Evolutionary conservation across 2,888 invertebrate genomes (phyloP), one percentile per base, ranked within the genome.

Genomic region (Hemithea aestivaria): DNA sequence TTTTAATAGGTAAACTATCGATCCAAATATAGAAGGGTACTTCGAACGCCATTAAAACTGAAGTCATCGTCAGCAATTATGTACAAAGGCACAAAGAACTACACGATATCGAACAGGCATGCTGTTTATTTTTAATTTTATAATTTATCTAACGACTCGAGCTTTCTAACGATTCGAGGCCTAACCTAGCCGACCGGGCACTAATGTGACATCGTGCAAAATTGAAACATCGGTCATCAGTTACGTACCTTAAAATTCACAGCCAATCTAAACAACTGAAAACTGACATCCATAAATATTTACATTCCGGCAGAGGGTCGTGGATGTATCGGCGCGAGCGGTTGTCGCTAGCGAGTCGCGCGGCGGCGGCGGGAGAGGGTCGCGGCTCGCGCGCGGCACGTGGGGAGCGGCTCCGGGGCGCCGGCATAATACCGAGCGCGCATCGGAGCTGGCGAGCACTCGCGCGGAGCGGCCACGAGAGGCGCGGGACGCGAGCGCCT

Each of bases 251-350:
- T 80, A 75, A 84, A 84, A 82, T 82, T 84, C 77, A 85, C 83
- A 83, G 85, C 82, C 83, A 83, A 84, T 84, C 82, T 84, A 84
- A 85, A 84, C 81, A 84, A 84, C 80, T 81, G 80, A 82, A 84
- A 83, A 83, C 81, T 84, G 84, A 82, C 84, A 84, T 84, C 84
- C 83, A 81, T 85, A 85, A 84, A 84, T 85, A 84, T 85, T 85
- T 85, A 85, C 85, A 84, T 83, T 83, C 72, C 74, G 77, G 67
- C 63, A 68, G 74, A 73, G 67, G 78, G 68, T 70, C 69, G 73
- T 70, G 67, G 73, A 68, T 74, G 73, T 67, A 69, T 70, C 69
- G 58, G 45, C 56, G 64, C 58, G 63, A 57, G 62, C 58, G 62
- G 55, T 58, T 57, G 41, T 20, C 37, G 32, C 12, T 16, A 16